phyloP scores from a whole-genome alignment of 1,140 invertebrate genomes.

The Lepeophtheirus salmonis region DNA sequence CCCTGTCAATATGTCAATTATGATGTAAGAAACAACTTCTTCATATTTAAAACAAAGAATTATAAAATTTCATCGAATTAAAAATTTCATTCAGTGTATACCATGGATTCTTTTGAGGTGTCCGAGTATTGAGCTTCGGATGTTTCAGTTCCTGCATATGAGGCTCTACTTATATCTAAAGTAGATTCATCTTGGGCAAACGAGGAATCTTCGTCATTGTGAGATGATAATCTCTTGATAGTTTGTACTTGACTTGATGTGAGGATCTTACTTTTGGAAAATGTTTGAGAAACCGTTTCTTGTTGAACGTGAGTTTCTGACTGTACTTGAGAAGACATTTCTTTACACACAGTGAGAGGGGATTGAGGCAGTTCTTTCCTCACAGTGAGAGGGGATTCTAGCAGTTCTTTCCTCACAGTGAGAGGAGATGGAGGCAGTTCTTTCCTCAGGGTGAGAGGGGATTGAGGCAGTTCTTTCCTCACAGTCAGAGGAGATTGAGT shows the following conservation, averaged over 20 bases:
- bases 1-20: too few relatives aligned
- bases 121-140: not conserved
- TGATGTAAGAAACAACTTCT: not conserved
- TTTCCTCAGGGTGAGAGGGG: too few relatives aligned
- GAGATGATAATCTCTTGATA: not conserved
- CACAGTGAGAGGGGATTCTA: conserved; percentile 10
- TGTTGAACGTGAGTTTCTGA: not conserved
- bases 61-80: not conserved
- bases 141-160: not conserved
- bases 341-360: not conserved
- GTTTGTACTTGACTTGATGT: not conserved
- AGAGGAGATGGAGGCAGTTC: not conserved
- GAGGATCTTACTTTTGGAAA: too few relatives aligned
- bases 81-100: not conserved
- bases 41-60: not conserved
- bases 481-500: conserved; percentile 12
- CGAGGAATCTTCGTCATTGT: not conserved
- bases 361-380: too few relatives aligned
- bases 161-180: not conserved
- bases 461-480: conserved; percentile 16
- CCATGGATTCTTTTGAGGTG: not conserved
- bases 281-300: not conserved
- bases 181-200: not conserved
- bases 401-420: too few relatives aligned
- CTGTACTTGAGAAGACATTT: not conserved